Conservation (phyloP, 2,888 invertebrate genomes). For the Drosophila lacicola region DNA sequence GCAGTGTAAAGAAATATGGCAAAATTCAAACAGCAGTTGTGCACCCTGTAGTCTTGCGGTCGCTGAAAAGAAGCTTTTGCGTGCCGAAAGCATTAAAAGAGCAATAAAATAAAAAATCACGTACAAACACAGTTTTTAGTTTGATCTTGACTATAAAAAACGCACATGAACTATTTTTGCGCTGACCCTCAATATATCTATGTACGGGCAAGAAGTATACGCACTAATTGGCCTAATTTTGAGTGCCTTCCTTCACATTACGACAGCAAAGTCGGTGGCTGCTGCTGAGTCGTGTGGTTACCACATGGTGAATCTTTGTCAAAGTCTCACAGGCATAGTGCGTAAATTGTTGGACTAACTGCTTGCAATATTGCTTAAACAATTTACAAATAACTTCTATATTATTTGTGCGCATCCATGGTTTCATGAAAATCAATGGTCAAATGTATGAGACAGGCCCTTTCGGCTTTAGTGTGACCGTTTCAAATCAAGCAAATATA, state of each 20-base stretch:
- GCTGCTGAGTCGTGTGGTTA: neutral
- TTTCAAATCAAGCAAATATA: constrained; percentile 39
- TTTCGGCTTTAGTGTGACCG: constrained; percentile 56
- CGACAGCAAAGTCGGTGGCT: neutral
- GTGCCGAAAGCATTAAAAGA: constrained; percentile 51
- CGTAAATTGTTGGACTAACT: neutral
- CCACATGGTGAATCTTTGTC: neutral
- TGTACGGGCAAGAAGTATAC: constrained; percentile 36
- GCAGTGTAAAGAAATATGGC: constrained; percentile 60
- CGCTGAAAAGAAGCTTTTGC: constrained; percentile 45
- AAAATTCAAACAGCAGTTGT: constrained; percentile 42
- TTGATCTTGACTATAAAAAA: constrained; percentile 33
- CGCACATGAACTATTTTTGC: constrained; percentile 17
- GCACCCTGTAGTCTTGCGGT: constrained; percentile 48
- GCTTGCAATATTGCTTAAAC: constrained; percentile 10
- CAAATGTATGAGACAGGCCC: constrained; percentile 53
- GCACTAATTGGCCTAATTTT: constrained; percentile 74
- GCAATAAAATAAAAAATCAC: constrained; percentile 66
- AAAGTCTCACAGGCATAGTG: neutral
- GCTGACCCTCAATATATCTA: constrained; percentile 4
- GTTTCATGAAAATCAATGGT: constrained; percentile 77
- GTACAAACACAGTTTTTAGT: constrained; percentile 44
- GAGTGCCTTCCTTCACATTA: constrained; percentile 15
- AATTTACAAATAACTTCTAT: constrained; percentile 18
- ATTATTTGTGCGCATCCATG: constrained; percentile 25